Base-by-base conservation (phyloP, 2,797 vertebrate species). In the Astyanax mexicanus region DNA sequence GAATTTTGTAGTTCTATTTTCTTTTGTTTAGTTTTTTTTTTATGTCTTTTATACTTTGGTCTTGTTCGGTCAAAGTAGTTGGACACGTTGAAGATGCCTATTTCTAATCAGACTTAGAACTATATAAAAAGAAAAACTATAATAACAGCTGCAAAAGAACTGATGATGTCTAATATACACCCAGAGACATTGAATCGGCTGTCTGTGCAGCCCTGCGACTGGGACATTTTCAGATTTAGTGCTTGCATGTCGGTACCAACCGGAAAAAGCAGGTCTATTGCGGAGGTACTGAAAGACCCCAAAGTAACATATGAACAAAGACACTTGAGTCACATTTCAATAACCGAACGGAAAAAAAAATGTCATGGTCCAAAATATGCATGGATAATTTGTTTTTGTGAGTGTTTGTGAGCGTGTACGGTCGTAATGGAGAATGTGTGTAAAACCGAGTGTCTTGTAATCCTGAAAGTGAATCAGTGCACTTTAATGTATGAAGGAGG, bases 401-500 rank as follows among this genome's bases (percentile, higher is more conserved):
- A 68, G 68, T 68, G 68, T 32, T 5, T 67, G 38, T 47, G 13
- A 29, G 51, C 25, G 11, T 47, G 54, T 71, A 12, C 49, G 67
- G 47, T 21, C 8, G 5, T 55, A 17, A 11, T 52, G 21, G 49
- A 65, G 69, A 72, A 52, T 69, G 55, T 7, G 45, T 73, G 55
- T 64, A 37, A 27, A 23, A 61, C 13, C 4, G 57, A 52, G 61
- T 44, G 47, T 49, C 13, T 17, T 38, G 27, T 60, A 57, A 69
- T 60, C 35, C 27, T 78, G 88, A 76, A 77, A 78, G 66, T 1
- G 84, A 90, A 84, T 83, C 68, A 84, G 83, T 81, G 91, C 91
- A 92, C 92, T 93, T 93, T 93, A 79, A 19, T 73, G 80, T 67
- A 81, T 86, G 84, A 84, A 71, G 29, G 27, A n/a, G 13, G 15